phyloP scores from a whole-genome alignment of 2,797 vertebrate species.

The Mormyrops boulengeri region DNA sequence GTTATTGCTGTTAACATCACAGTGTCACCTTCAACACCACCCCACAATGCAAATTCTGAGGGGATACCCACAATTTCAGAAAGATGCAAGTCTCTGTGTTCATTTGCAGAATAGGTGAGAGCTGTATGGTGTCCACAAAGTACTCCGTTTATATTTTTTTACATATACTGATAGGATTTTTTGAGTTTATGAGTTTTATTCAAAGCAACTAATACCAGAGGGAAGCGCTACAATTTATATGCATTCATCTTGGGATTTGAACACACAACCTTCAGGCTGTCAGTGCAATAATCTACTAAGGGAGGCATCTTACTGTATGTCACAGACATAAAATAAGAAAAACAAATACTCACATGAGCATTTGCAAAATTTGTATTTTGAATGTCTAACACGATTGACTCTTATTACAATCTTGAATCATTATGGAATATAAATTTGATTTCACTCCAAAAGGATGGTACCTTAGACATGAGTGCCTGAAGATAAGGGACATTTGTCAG shows the following conservation, averaged over 20 bases:
- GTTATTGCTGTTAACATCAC: neutral
- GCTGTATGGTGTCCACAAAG: neutral
- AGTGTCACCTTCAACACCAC: neutral
- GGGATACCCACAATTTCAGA: neutral
- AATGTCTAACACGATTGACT: neutral
- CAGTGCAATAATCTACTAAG: neutral
- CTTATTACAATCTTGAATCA: neutral
- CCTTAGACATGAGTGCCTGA: neutral
- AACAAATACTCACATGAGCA: neutral
- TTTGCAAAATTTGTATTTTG: neutral
- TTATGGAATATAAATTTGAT: neutral
- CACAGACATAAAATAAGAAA: neutral
- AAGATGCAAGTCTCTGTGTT: neutral
- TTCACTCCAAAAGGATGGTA: neutral
- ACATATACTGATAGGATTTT: neutral
- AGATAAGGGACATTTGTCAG: slow-evolving; percentile 1
- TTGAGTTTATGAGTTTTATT: neutral
- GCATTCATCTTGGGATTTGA: neutral
- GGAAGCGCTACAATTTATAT: neutral
- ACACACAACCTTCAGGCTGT: neutral
- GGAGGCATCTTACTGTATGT: neutral
- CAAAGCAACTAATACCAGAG: neutral
- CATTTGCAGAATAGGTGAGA: neutral
- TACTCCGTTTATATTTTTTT: neutral
- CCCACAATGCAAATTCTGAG: neutral